Evolutionary conservation across 2,888 invertebrate genomes (phyloP).

Genomic region (Dryococelus australis): DNA sequence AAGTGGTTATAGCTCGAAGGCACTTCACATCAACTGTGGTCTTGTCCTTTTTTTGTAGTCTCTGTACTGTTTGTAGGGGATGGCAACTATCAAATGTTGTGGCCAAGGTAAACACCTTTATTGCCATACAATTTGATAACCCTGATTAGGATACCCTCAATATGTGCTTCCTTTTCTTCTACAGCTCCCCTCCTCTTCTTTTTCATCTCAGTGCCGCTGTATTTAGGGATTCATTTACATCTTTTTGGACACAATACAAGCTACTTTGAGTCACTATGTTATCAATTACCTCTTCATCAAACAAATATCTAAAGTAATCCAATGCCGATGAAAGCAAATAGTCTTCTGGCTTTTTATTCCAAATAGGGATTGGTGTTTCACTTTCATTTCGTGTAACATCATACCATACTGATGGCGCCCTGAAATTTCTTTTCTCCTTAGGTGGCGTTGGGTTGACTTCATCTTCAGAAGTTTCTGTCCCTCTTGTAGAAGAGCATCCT

Average conservation of each 20-base stretch:
- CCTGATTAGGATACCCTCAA: too few relatives aligned
- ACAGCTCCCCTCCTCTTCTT: too few relatives aligned
- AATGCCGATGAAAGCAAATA: background rate
- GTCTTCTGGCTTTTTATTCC: background rate
- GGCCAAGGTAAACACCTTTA: conserved; percentile 11
- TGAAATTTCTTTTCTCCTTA: too few relatives aligned
- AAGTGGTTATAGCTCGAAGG: background rate
- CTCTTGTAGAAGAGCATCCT: too few relatives aligned
- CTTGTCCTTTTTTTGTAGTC: background rate
- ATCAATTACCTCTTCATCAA: background rate
- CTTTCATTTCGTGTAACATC: background rate
- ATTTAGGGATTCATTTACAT: background rate
- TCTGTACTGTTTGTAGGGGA: background rate
- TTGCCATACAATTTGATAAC: conserved; percentile 20
- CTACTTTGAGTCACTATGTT: background rate
- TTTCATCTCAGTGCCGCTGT: background rate
- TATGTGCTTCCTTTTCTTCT: background rate
- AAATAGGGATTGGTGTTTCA: conserved; percentile 1
- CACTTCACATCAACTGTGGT: background rate
- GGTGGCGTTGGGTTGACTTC: too few relatives aligned
- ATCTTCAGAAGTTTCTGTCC: too few relatives aligned
- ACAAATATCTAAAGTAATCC: background rate
- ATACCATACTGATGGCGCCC: too few relatives aligned
- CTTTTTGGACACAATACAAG: background rate
- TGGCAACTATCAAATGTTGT: conserved; percentile 26